phyloP scores from a whole-genome alignment of 2,113 vertebrate species.

The Zosterops borbonicus region DNA sequence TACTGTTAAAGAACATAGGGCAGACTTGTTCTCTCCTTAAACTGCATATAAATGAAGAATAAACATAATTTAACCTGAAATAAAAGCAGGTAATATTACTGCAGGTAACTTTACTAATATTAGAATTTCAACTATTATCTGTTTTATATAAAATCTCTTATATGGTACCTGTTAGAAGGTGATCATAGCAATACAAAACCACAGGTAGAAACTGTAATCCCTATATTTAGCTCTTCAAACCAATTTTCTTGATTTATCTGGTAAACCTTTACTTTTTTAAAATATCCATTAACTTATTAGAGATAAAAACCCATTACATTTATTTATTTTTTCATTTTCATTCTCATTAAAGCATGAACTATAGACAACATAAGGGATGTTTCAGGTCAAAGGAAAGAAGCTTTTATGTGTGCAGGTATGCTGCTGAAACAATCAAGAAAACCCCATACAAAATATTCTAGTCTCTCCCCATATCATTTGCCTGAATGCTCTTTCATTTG shows the following conservation, averaged over 20 bases:
- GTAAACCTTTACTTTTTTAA: not conserved
- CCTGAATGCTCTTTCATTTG: not conserved
- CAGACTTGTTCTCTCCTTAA: not conserved
- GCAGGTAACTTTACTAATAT: not conserved
- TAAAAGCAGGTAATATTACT: not conserved
- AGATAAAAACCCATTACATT: not conserved
- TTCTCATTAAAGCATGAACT: not conserved
- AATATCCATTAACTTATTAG: not conserved
- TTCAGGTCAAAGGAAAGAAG: not conserved
- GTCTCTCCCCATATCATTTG: not conserved
- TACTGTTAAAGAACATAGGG: not conserved
- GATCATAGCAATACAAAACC: not conserved
- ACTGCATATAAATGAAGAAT: not conserved
- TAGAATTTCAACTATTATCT: not conserved
- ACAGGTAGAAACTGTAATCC: not conserved
- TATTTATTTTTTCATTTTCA: not conserved
- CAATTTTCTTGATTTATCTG: not conserved
- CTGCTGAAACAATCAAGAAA: not conserved
- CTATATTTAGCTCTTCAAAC: not conserved
- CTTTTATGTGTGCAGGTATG: not conserved
- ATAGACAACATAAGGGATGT: not conserved
- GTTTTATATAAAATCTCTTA: not conserved
- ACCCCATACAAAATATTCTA: not conserved
- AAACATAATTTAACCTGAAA: not conserved
- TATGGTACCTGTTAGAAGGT: not conserved